Evolutionary conservation across 2,888 invertebrate species (phyloP).

Genomic region (Glaucopsyche alexis): DNA sequence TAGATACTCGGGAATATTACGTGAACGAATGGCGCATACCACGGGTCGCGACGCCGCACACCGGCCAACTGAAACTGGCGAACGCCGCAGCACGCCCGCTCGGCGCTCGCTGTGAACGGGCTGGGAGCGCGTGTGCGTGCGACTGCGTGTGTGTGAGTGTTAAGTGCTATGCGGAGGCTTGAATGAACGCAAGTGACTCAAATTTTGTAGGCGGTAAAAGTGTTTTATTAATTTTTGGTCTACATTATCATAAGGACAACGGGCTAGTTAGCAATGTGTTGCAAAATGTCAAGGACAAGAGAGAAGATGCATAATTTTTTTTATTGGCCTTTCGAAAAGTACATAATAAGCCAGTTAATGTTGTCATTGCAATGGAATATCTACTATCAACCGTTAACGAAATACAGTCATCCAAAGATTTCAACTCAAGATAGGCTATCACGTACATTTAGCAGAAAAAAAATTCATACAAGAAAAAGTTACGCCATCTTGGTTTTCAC

Average conservation of each 20-base stretch:
- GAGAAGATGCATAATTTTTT: too few relatives aligned
- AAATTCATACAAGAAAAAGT: too few relatives aligned
- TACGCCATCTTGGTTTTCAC: too few relatives aligned
- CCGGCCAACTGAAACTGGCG: constrained; percentile 69
- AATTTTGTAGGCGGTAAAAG: constrained; percentile 54
- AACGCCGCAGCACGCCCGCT: constrained; percentile 40
- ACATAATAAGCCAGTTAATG: too few relatives aligned
- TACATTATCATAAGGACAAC: constrained; percentile 21
- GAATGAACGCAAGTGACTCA: constrained; percentile 65
- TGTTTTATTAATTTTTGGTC: constrained; percentile 35
- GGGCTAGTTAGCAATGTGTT: constrained; percentile 12
- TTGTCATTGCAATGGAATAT: too few relatives aligned
- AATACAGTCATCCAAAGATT: too few relatives aligned
- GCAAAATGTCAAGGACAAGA: constrained; percentile 24
- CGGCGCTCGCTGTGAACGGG: constrained; percentile 75
- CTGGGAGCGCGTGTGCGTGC: constrained; percentile 49
- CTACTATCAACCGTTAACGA: too few relatives aligned
- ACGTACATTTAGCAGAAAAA: too few relatives aligned
- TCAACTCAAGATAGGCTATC: too few relatives aligned
- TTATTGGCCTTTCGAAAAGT: too few relatives aligned
- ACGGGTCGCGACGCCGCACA: constrained; percentile 72
- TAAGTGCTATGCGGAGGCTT: constrained; percentile 54
- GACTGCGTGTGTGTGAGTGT: constrained; percentile 46
- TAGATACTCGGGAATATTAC: constrained; percentile 58
- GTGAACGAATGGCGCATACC: constrained; percentile 63